These are phyloP conservation scores for Meda fulgida DNA, from an alignment of 2,797 vertebrate genomes.

Conservation along the genomic window DNA sequence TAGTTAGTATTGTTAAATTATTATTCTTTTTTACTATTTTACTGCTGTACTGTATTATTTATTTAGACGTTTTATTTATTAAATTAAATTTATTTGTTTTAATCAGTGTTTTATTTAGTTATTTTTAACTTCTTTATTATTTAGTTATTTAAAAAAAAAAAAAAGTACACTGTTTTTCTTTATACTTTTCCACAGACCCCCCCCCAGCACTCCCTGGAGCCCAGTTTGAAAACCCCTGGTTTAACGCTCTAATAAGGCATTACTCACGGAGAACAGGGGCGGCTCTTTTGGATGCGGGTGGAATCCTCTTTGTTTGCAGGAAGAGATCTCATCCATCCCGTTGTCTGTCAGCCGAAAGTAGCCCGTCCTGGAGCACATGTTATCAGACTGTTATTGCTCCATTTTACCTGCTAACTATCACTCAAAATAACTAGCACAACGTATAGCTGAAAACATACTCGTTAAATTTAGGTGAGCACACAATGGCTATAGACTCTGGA, in stretches of 20 bases:
- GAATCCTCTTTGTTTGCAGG: constrained; percentile 94
- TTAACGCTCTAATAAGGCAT: neutral
- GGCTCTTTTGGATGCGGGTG: constrained; percentile 95
- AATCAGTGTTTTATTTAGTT: neutral
- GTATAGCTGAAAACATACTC: constrained; percentile 76
- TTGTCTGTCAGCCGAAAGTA: constrained; percentile 93
- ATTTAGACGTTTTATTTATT: neutral
- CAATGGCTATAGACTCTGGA: constrained; percentile 94
- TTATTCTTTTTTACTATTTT: neutral
- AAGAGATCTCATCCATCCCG: constrained; percentile 91
- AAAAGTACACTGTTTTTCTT: neutral
- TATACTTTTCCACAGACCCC: neutral
- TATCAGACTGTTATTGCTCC: constrained; percentile 3
- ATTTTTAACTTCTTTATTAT: neutral
- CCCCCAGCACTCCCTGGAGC: neutral
- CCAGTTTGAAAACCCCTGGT: neutral
- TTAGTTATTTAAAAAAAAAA: neutral
- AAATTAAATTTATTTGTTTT: neutral
- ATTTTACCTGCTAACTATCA: neutral
- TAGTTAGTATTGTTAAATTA: neutral
- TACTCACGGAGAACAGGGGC: constrained; percentile 91
- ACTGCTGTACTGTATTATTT: neutral
- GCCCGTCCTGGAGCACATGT: constrained; percentile 81
- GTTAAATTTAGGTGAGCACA: constrained; percentile 95
- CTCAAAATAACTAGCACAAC: neutral